These are phyloP conservation scores for Tichodroma muraria DNA, from an alignment of 2,113 vertebrate genomes.

Conservation along the genomic window DNA sequence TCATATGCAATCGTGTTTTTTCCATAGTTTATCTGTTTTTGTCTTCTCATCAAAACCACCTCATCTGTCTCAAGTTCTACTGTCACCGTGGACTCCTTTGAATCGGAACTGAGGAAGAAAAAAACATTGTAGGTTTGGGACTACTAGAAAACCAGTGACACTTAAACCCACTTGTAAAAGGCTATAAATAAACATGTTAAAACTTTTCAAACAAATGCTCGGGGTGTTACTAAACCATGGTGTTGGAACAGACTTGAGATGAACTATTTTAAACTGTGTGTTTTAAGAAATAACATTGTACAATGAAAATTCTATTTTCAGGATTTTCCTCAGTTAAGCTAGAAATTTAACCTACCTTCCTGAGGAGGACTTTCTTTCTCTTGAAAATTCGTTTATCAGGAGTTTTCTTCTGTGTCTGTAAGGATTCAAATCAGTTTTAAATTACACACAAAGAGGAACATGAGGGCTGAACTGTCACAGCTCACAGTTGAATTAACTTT, in stretches of 20 bases:
- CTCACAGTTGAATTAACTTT: not conserved
- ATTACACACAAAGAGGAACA: not conserved
- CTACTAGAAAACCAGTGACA: not conserved
- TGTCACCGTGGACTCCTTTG: constrained; percentile 74
- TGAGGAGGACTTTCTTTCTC: constrained; percentile 83
- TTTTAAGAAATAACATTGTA: not conserved
- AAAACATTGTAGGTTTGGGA: not conserved
- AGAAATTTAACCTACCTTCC: constrained; percentile 76
- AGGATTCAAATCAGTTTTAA: not conserved
- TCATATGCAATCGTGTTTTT: constrained; percentile 96
- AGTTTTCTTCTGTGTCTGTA: constrained; percentile 91
- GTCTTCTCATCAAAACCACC: constrained; percentile 84
- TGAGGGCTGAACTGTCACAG: not conserved
- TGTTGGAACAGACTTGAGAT: not conserved
- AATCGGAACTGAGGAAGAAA: constrained; percentile 82
- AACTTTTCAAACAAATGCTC: not conserved
- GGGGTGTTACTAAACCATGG: not conserved
- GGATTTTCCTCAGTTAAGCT: not conserved
- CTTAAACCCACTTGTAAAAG: not conserved
- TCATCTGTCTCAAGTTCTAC: constrained; percentile 90
- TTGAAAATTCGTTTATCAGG: constrained; percentile 79
- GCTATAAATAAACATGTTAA: not conserved
- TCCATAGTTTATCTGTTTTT: constrained; percentile 97
- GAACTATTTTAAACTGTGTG: not conserved
- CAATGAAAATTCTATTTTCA: not conserved